phyloP scores from a whole-genome alignment of 2,797 vertebrate genomes.

The Crypturellus tataupa region DNA sequence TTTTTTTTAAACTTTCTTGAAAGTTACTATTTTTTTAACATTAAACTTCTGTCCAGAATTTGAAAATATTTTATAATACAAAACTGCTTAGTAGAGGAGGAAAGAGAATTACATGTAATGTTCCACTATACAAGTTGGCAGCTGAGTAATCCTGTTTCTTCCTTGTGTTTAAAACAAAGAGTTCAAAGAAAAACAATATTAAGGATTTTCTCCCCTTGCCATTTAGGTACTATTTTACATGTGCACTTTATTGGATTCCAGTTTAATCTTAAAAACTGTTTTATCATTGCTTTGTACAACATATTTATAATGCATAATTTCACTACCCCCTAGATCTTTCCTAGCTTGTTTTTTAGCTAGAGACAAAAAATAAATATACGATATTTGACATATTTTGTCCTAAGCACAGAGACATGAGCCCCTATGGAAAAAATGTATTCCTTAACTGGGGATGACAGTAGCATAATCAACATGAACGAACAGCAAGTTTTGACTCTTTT shows the following conservation, averaged over 20 bases:
- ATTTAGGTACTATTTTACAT: background rate
- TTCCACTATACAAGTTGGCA: background rate
- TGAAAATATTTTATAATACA: background rate
- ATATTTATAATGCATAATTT: background rate
- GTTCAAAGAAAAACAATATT: background rate
- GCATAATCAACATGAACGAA: fast-evolving
- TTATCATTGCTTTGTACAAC: background rate
- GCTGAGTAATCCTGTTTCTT: background rate
- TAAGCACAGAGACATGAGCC: no score
- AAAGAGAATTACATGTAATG: background rate
- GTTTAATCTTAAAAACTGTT: background rate
- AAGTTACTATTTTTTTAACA: background rate
- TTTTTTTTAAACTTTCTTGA: background rate
- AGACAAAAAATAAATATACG: background rate
- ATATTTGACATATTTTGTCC: background rate
- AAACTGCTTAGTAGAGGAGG: background rate
- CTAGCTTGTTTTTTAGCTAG: background rate
- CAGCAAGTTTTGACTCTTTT: background rate
- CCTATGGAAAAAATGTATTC: background rate
- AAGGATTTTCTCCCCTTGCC: background rate
- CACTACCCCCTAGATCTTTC: background rate
- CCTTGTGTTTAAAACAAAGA: background rate
- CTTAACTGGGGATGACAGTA: background rate
- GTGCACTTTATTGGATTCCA: fast-evolving
- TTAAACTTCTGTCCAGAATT: background rate